Percentiles rank a stretch among this genome's conserved stretches.
Evolutionary conservation across 2,113 vertebrate genomes (phyloP).

Genomic region (Pedetes capensis): DNA sequence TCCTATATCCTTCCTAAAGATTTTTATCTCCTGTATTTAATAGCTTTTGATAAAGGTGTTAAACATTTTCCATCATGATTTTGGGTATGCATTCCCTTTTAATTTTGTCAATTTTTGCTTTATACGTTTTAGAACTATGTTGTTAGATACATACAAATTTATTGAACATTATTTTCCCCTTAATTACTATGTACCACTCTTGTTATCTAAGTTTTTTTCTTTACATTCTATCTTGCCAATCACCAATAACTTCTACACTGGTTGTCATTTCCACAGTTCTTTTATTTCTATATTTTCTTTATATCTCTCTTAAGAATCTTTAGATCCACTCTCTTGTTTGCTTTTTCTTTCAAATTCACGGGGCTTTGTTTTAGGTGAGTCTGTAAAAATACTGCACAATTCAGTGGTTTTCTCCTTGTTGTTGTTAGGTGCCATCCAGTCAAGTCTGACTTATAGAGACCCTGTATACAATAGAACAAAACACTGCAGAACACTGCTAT

Average conservation of each 20-base stretch:
- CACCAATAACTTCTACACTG: not conserved
- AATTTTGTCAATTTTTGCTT: not conserved
- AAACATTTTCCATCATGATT: not conserved
- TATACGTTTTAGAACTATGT: not conserved
- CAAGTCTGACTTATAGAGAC: too few species aligned
- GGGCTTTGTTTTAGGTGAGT: not conserved
- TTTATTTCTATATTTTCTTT: not conserved
- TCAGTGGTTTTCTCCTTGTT: not conserved
- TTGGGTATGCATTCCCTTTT: not conserved
- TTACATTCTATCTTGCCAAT: not conserved
- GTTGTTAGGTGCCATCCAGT: too few species aligned
- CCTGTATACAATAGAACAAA: too few species aligned
- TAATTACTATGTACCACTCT: not conserved
- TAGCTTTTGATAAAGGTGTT: not conserved
- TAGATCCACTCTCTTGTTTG: not conserved
- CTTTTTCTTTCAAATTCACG: not conserved
- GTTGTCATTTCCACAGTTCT: not conserved
- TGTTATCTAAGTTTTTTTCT: not conserved
- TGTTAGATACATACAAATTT: not conserved
- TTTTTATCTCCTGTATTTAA: not conserved
- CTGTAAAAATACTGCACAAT: not conserved
- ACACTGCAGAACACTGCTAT: too few species aligned
- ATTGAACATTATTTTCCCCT: not conserved
- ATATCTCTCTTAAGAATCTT: not conserved
- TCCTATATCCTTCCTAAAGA: not conserved